Base-by-base conservation (phyloP, 2,888 invertebrate species). In the Polydrusus pterygomalis region DNA sequence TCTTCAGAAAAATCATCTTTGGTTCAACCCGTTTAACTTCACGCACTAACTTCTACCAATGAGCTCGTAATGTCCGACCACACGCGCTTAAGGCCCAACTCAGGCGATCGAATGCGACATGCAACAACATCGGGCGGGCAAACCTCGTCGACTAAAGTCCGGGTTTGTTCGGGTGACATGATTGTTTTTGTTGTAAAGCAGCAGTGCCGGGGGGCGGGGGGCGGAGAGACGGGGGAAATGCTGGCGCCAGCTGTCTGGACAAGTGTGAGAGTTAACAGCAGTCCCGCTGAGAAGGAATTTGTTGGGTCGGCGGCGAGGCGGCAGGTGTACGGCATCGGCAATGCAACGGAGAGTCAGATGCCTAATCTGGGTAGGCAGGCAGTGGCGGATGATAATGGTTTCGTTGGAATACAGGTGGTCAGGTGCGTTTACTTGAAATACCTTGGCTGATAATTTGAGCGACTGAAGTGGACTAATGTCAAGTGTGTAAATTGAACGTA, bases 151-250 rank as follows among this genome's bases (percentile, higher is more conserved):
- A 78, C 75, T 78, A 58, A 74, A 78, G 71, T 78, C 78, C 78
- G 78, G 75, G 81, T 81, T n/a, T n/a, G n/a, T n/a, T n/a, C n/a
- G n/a, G n/a, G n/a, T 83, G 83, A 82, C 82, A 83, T 83, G 83
- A 82, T 82, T 83, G 81, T 81, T 81, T 82, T 81, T 84, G 83
- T 84, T 83, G 83, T 84, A 77, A 75, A 67, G 68, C 54, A 60
- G 65, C 64, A 64, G 73, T 25, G 70, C 45, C 47, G 84, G 89
- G 79, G 88, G 89, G 72, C 47, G 84, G 89, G 79, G 88, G 89
- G 72, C 86, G 89, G 89, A 78, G 89, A 89, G 79, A 89, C 90
- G 90, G 88, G 88, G 89, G 86, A 90, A 90, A 86, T 77, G 84
- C 87, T 80, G 91, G 91, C 79, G 87, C 89, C 81, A 86, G 87